Percentiles rank a stretch among this genome's conserved stretches.
Evolutionary conservation across 30 jellyfish, hydroid and myxozoan genomes (phyloP).

Genomic region (Chrysaora quinquecirrha): DNA sequence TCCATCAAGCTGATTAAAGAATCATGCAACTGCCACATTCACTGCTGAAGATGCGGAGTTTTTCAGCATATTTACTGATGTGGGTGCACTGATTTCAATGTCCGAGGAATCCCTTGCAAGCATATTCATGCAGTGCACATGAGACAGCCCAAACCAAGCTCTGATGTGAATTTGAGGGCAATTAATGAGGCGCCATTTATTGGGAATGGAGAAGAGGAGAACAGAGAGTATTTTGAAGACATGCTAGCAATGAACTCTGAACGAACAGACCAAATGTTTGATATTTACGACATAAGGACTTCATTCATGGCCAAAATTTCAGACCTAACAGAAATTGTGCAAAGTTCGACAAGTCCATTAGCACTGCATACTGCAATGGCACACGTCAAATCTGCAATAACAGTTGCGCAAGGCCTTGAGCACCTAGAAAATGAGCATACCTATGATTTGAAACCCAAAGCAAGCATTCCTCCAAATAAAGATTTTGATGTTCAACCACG

Average conservation of each 20-base stretch:
- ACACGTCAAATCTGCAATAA: constrained; percentile 33
- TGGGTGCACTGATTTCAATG: constrained; percentile 42
- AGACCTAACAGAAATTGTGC: constrained; percentile 41
- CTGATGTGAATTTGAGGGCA: constrained; percentile 1
- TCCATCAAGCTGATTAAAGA: background rate
- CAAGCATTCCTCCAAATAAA: constrained; percentile 6
- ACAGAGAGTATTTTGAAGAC: constrained; percentile 12
- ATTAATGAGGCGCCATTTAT: background rate
- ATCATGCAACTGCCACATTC: constrained; percentile 32
- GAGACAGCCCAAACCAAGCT: constrained; percentile 8
- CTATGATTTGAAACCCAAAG: constrained; percentile 26
- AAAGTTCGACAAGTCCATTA: constrained; percentile 25
- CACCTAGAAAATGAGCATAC: constrained; percentile 25
- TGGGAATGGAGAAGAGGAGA: background rate
- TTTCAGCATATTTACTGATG: constrained; percentile 28
- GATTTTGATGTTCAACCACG: constrained; percentile 34
- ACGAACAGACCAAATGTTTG: constrained; percentile 16
- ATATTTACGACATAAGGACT: constrained; percentile 7
- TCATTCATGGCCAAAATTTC: constrained; percentile 29
- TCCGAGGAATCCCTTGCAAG: constrained; percentile 54
- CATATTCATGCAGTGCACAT: constrained; percentile 58
- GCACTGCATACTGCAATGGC: constrained; percentile 55
- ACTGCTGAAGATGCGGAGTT: constrained; percentile 42
- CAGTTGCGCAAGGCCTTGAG: constrained; percentile 19
- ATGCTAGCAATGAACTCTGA: constrained; percentile 18